Evolutionary conservation across 1,140 invertebrate genomes (phyloP).

Genomic region (Formica selysi): DNA sequence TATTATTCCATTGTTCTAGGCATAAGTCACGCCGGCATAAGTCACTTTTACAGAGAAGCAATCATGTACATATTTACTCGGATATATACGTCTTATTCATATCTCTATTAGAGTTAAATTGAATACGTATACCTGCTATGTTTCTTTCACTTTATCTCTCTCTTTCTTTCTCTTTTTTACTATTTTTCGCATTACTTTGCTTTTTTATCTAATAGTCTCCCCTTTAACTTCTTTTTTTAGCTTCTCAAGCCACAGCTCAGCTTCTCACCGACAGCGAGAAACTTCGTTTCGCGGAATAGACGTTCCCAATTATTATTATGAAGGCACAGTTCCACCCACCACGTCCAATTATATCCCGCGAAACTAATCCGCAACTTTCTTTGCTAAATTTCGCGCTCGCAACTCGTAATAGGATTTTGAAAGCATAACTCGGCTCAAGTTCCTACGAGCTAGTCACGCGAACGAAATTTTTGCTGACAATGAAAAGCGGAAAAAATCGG

Average conservation of each 20-base stretch:
- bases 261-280: slow-evolving; percentile 7
- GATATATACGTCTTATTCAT: slow-evolving; percentile 71
- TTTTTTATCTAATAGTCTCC: background rate
- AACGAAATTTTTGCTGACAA: slow-evolving; percentile 65
- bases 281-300: slow-evolving; percentile 69
- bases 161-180: background rate
- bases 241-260: background rate
- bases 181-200: slow-evolving; percentile 11
- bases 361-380: slow-evolving; percentile 76
- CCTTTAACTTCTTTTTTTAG: slow-evolving; percentile 25
- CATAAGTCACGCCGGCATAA: slow-evolving; percentile 49
- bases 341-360: slow-evolving; percentile 72
- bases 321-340: slow-evolving; percentile 70
- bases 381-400: slow-evolving; percentile 71
- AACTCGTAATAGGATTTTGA: slow-evolving; percentile 73
- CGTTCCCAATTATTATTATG: slow-evolving; percentile 75
- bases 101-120: slow-evolving; percentile 68
- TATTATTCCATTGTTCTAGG: slow-evolving; percentile 47
- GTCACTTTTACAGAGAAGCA: slow-evolving; percentile 63
- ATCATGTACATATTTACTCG: slow-evolving; percentile 61
- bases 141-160: slow-evolving; percentile 21
- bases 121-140: slow-evolving; percentile 58
- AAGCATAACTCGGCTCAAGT: slow-evolving; percentile 66
- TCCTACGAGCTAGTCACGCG: slow-evolving; percentile 62
- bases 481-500: slow-evolving; percentile 23